Base-by-base conservation (phyloP, 2,797 vertebrate genomes). In the Phoeniculus purpureus region DNA sequence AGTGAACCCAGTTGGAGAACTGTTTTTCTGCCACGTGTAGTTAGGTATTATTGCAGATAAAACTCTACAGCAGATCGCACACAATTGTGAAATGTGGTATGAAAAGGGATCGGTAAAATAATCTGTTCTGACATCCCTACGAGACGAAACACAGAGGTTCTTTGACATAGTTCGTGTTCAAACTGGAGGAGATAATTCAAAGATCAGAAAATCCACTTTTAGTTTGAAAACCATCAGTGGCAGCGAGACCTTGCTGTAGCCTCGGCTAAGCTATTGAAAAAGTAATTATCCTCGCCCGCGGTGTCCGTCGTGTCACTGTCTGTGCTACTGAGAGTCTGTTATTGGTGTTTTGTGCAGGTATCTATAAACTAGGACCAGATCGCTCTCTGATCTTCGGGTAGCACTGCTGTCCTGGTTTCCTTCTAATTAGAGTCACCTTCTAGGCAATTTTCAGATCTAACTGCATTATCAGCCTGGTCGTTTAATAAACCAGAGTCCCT, bases 281-380 rank as follows among this genome's bases (percentile, higher is more conserved):
- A 6, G 22, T 55, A 10, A 51, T 37, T 87, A 64, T 56, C 17
- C 21, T 73, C 62, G 23, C 22, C 50, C 47, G 51, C 43, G 54
- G 45, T 12, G 12, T 51, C 29, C 31, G 6, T 45, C 16, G 45
- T 26, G 5, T 37, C 17, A 4, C 29, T 48, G 51, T 10, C n/a
- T 52, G 5, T 48, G 66, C 21, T 8, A 16, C 20, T 40, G 37
- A 59, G 26, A 64, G 18, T 0, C 0, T 51, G 16, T 66, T 72
- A 22, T 7, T 2, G 16, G 14, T 15, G 7, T 52, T 78, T 60
- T 78, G 40, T 59, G 19, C 15, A 31, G 1, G 1, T 40, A 40
- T 1, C 1, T 1, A 0, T 13, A 47, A 85, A 40, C 6, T 5
- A 29, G 8, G 29, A 80, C 10, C 29, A 59, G 1, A 31, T 75